phyloP scores from a whole-genome alignment of 2,113 vertebrate genomes.

The Ascaphus truei region DNA sequence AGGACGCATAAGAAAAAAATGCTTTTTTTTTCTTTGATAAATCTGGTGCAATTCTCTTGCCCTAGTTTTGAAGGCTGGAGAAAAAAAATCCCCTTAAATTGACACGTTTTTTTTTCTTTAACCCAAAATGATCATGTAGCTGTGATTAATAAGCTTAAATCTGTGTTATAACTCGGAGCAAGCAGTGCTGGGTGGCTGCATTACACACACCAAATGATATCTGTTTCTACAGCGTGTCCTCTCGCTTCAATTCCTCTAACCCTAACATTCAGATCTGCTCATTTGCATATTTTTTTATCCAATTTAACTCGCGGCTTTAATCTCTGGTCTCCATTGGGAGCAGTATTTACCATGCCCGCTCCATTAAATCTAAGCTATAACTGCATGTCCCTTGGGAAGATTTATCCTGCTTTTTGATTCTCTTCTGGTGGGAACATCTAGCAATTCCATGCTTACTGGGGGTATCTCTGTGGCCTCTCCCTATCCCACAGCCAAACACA shows the following conservation, averaged over 20 bases:
- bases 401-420: conserved; percentile 4
- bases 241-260: background rate
- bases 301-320: conserved; percentile 30
- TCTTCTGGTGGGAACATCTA: background rate
- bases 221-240: conserved; percentile 14
- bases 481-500: background rate
- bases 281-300: conserved; percentile 28
- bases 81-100: no score
- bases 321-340: conserved; percentile 24
- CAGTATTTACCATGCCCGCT: conserved; percentile 30
- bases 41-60: no score
- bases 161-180: conserved; percentile 9
- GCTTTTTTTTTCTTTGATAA: no score
- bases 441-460: conserved; percentile 13
- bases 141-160: background rate
- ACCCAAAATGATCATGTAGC: no score
- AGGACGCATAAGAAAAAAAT: no score
- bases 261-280: conserved; percentile 12
- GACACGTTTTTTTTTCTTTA: no score
- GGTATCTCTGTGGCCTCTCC: background rate
- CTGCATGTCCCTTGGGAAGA: background rate
- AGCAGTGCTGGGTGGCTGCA: background rate
- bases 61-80: no score
- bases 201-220: conserved; percentile 16
- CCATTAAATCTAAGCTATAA: conserved; percentile 27